Evolutionary conservation across 2,888 invertebrate species (phyloP).

Genomic region (Escarpia spicata): DNA sequence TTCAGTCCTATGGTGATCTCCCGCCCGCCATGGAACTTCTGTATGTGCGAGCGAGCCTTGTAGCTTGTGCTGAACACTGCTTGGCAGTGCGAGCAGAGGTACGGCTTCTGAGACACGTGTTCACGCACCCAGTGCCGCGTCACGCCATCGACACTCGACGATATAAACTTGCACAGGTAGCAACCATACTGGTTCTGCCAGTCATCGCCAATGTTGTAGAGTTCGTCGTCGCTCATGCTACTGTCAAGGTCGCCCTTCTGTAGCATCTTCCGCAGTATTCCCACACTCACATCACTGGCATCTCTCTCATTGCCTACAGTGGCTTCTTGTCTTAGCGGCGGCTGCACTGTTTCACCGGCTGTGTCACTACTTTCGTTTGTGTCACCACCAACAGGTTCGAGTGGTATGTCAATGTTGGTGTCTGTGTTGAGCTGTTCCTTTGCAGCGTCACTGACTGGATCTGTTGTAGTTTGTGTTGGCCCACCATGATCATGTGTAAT

Average conservation of each 20-base stretch:
- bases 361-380: not conserved
- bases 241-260: not conserved
- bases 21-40: conserved; percentile 23
- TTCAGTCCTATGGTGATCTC: conserved; percentile 29
- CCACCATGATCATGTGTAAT: not conserved
- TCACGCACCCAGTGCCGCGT: conserved; percentile 33
- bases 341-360: not conserved
- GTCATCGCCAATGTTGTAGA: not conserved
- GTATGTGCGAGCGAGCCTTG: conserved; percentile 29
- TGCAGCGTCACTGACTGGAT: not conserved
- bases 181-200: not conserved
- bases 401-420: not conserved
- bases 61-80: conserved; percentile 31
- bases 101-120: conserved; percentile 34
- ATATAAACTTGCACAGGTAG: not conserved
- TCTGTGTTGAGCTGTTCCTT: not conserved
- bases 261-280: not conserved
- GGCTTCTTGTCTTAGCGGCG: not conserved
- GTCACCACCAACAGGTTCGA: not conserved
- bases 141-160: not conserved
- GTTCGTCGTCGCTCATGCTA: not conserved
- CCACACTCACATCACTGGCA: not conserved
- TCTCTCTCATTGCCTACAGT: not conserved
- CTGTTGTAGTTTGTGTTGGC: not conserved
- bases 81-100: conserved; percentile 34